Base-by-base conservation (phyloP, 2,888 invertebrate species). In the Corythucha ciliata region DNA sequence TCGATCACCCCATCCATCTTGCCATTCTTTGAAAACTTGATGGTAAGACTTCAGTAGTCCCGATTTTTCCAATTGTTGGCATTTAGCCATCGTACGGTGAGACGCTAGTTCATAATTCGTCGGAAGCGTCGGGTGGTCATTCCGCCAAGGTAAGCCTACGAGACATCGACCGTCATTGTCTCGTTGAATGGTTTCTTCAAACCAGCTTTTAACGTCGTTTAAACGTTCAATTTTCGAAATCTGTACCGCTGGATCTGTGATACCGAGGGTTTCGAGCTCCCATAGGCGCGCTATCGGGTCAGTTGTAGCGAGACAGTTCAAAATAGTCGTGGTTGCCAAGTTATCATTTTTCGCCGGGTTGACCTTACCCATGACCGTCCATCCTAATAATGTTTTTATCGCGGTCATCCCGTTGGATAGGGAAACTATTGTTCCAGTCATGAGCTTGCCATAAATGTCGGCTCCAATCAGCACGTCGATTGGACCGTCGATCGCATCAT, bases 101-200 rank as follows among this genome's bases (percentile, higher is more conserved):
- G n/a, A 44, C 48, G 63, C 59, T 14, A 61, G 20, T 8, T 57
- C 39, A 25, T 55, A 61, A 56, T 65, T 63, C 39, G 33, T 40
- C 10, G 60, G 49, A 1, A 67, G 36, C 5, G 59, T 60, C 1
- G 63, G 62, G 53, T 65, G 64, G 39, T 60, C 61, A 14, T 63
- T 62, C 20, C 62, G 57, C 64, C 64, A 65, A 8, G 66, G 65
- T 7, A 66, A 53, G 21, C 51, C 29, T 2, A 66, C 63, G 44
- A 62, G 62, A 55, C 64, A 68, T 2, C 65, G 56, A 5, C 62
- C 61, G 6, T 63, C 59, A 2, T 55, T 34, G 32, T 61, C 60
- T 1, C 59, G 33, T 1, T 5, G 44, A 2, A 65, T 60, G 0
- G 63, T 67, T 10, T 58, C 25, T 4, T 40, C 18, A 53, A 59